phyloP scores from a whole-genome alignment of 2,888 invertebrate species.

The Cordilura impudica region DNA sequence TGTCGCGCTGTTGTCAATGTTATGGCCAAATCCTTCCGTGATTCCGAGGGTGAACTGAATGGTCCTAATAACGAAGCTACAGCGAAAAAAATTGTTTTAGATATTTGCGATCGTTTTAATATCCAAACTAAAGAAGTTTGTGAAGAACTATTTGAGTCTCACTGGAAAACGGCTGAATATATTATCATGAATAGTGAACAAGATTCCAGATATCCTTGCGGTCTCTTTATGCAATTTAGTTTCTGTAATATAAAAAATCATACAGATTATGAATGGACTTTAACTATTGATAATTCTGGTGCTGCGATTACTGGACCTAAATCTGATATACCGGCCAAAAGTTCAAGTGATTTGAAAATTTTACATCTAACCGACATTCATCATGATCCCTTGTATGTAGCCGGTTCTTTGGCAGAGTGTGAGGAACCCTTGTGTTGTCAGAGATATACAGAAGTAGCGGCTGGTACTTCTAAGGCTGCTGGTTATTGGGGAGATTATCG shows the following conservation, averaged over 20 bases:
- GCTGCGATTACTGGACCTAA: conserved; percentile 67
- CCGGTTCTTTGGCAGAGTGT: conserved; percentile 84
- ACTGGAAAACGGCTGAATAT: conserved; percentile 81
- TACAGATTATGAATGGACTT: conserved; percentile 70
- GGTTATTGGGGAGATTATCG: conserved; percentile 91
- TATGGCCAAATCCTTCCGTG: conserved; percentile 76
- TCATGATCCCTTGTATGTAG: conserved; percentile 85
- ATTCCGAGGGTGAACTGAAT: conserved; percentile 78
- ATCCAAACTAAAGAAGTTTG: conserved; percentile 83
- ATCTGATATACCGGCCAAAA: conserved; percentile 65
- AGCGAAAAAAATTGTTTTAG: conserved; percentile 76
- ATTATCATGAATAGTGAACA: conserved; percentile 79
- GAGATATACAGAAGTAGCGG: conserved; percentile 62
- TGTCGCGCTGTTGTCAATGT: conserved; percentile 71
- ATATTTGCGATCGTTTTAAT: conserved; percentile 80
- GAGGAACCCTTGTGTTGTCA: conserved; percentile 89
- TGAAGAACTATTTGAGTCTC: conserved; percentile 80
- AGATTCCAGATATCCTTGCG: conserved; percentile 78
- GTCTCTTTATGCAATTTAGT: conserved; percentile 70
- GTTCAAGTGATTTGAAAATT: conserved; percentile 67
- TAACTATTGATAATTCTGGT: conserved; percentile 64
- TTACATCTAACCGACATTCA: conserved; percentile 82
- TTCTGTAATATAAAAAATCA: conserved; percentile 68
- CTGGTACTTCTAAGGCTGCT: conserved; percentile 78
- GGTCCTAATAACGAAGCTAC: conserved; percentile 65